These are phyloP conservation scores for Melanostoma mellinum DNA, from an alignment of 2,888 invertebrate genomes.

Conservation along the genomic window DNA sequence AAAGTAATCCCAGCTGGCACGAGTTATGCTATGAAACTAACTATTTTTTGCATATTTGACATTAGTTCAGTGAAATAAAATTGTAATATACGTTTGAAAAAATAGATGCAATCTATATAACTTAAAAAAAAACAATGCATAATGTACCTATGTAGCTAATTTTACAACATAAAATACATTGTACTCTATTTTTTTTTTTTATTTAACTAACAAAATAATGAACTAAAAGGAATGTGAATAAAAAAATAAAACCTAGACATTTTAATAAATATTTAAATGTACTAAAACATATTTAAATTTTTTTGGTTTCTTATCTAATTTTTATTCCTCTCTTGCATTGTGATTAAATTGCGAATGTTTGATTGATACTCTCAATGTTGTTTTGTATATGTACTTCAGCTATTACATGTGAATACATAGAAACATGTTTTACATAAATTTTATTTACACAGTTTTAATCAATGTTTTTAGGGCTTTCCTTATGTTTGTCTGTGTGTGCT, in stretches of 20 bases:
- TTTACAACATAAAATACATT: slow-evolving; percentile 22
- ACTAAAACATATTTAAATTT: slow-evolving; percentile 8
- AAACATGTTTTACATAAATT: slow-evolving; percentile 6
- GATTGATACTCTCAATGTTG: slow-evolving; percentile 41
- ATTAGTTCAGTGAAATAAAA: slow-evolving; percentile 64
- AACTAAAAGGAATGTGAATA: slow-evolving; percentile 54
- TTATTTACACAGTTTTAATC: background rate
- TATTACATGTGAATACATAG: background rate
- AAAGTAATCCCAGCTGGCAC: slow-evolving; percentile 82
- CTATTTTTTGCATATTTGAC: slow-evolving; percentile 72
- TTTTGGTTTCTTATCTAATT: background rate
- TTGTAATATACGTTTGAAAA: slow-evolving; percentile 66
- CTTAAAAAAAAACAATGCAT: slow-evolving; percentile 45
- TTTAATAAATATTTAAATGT: background rate
- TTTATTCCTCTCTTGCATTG: slow-evolving; percentile 51
- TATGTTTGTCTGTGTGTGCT: no score
- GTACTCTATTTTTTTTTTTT: slow-evolving; percentile 25
- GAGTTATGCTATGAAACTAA: slow-evolving; percentile 81
- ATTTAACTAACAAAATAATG: slow-evolving; percentile 1
- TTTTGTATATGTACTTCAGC: slow-evolving; percentile 16
- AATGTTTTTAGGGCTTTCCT: no score
- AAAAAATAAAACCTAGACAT: background rate
- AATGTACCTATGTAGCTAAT: slow-evolving; percentile 47
- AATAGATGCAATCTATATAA: slow-evolving; percentile 45
- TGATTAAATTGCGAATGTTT: slow-evolving; percentile 53